Evolutionary conservation across 2,113 vertebrate genomes (phyloP), one percentile per base, ranked within the genome.

Genomic region (Odontophorus gujanensis): DNA sequence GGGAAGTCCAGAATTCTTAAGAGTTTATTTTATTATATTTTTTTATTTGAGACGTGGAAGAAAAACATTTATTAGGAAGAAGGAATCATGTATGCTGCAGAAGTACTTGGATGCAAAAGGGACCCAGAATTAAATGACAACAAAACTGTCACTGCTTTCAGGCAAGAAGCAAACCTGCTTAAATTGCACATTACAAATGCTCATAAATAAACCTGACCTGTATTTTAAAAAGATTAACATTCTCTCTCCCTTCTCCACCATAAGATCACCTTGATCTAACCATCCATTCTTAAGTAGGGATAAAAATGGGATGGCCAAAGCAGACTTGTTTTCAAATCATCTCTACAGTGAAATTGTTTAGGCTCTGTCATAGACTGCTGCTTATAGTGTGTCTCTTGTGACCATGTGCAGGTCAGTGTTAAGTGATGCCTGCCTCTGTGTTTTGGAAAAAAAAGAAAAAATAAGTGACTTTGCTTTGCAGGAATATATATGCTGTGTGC

Each of bases 401-500:
- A 67, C 93, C 61, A 6, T 75, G 80, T 96, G 45, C 88, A 66
- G 90, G 76, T 91, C 91, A 68, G 80, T 92, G 94, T 90, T 86
- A 90, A 72, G 93, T 96, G 79, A 32, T 95, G 80, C 69, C 85
- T 90, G 92, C 91, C 81, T 94, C 81, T 84, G 88, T 93, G 91
- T 93, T 94, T 84, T 94, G 94, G 90, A 71, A 89, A 57, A 55
- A 48, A 53, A 45, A 91, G 51, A 93, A 82, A 92, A 73, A 95
- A 81, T 40, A 81, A 93, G 76, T 95, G 89, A 96, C 32, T 96
- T 91, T 72, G 81, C 66, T 84, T 85, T 91, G 83, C 90, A 92
- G 84, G 93, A 95, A 89, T 96, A 95, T 91, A 51, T 96, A 66
- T 95, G 81, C 88, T 91, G 10, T 97, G 90, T 86, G 86, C 75